These are phyloP conservation scores for Neodiprion virginianus DNA, from an alignment of 1,140 invertebrate genomes.

Conservation along the genomic window DNA sequence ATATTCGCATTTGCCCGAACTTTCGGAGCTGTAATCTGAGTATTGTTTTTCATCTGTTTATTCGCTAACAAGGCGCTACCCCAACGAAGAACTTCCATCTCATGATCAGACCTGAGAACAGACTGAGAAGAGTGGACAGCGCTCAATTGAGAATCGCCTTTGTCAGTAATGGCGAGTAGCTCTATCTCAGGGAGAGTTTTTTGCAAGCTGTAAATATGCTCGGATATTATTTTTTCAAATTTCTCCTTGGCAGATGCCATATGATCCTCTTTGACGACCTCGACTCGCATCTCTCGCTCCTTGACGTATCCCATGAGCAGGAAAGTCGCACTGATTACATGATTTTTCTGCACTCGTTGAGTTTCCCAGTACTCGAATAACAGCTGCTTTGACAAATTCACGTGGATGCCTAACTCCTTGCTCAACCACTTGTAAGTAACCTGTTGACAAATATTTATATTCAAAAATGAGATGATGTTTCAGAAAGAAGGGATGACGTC, in stretches of 20 bases:
- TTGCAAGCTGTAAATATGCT: constrained; percentile 59
- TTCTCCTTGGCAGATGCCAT: constrained; percentile 44
- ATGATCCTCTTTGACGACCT: constrained; percentile 48
- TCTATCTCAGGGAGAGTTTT: constrained; percentile 48
- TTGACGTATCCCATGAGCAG: constrained; percentile 50
- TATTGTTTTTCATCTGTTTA: too few relatives aligned
- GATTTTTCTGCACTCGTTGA: constrained; percentile 35
- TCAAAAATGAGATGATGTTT: background rate
- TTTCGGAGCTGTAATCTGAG: too few relatives aligned
- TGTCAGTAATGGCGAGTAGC: constrained; percentile 40
- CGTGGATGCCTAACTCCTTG: constrained; percentile 53
- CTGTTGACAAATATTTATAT: constrained; percentile 33
- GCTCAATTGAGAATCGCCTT: constrained; percentile 47
- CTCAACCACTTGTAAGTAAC: constrained; percentile 60
- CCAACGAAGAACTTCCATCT: constrained; percentile 31
- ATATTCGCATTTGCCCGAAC: too few relatives aligned
- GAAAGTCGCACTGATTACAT: constrained; percentile 41
- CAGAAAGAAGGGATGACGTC: too few relatives aligned
- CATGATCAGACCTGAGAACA: constrained; percentile 41
- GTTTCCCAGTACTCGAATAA: constrained; percentile 47
- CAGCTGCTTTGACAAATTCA: constrained; percentile 55
- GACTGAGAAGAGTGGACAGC: constrained; percentile 49
- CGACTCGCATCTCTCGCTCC: constrained; percentile 48
- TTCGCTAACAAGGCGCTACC: background rate
- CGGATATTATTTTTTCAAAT: constrained; percentile 47